Evolutionary conservation across 2,113 vertebrate genomes (phyloP), one percentile per base, ranked within the genome.

Genomic region (Uria lomvia): DNA sequence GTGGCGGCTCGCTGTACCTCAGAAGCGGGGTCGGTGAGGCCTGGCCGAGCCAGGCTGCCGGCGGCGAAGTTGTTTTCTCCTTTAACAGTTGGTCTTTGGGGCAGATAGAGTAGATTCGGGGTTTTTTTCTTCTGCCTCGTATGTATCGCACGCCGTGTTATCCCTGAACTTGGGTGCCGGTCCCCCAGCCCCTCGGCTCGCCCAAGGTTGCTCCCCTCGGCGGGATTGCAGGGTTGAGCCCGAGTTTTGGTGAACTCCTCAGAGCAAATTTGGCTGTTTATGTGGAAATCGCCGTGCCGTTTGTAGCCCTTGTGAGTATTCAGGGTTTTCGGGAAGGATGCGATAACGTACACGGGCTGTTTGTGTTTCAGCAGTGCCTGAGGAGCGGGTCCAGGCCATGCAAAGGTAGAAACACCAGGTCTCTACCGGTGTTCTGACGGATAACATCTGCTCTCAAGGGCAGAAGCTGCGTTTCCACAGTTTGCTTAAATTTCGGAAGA

Each of bases 261-360:
- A 0, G 71, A 27, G 72, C 83, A 15, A 71, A 9, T 53, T 8
- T 3, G 36, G 3, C 24, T 12, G 12, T 10, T 68, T 4, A 9
- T 16, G 66, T 36, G 13, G 60, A 16, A 73, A 60, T 24, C 1
- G 27, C 21, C 27, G 1, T 15, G 67, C 40, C 6, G 16, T 15
- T 53, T 43, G 8, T 9, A 23, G 59, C 2, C 40, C 55, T n/a
- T 1, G 0, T 2, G 9, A 58, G 53, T 10, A 0, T 6, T 12
- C 12, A 5, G 26, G 45, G 6, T n/a, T 47, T 76, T 49, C 1
- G 40, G 56, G 55, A 71, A n/a, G 47, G 86, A 26, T 58, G 79
- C 2, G 66, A 1, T 43, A 11, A 40, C 3, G 15, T 2, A 11
- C 23, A 24, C 0, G 40, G 73, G 86, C 58, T 19, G 72, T 67